Conservation (phyloP, 2,888 invertebrate species). For the Yponomeuta evonymella region DNA sequence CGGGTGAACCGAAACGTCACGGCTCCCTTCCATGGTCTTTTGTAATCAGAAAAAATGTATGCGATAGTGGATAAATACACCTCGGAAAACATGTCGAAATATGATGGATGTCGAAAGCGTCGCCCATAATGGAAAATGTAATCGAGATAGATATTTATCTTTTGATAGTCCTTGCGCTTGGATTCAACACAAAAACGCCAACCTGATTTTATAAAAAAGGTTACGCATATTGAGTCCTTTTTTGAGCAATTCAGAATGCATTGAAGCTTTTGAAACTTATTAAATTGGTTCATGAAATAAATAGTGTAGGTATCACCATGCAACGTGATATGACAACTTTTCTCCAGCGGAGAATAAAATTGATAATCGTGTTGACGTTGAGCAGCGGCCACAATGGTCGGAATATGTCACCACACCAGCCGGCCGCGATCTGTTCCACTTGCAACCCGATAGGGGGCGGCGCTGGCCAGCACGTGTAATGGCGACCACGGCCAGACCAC, state of each 20-base stretch:
- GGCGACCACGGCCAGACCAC: constrained; percentile 62
- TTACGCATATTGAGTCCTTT: neutral
- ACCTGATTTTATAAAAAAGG: neutral
- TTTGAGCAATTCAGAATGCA: too few relatives aligned
- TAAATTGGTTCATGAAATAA: too few relatives aligned
- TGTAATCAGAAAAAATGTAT: constrained; percentile 61
- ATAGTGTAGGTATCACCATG: too few relatives aligned
- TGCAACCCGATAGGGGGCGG: constrained; percentile 75
- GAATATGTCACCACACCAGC: constrained; percentile 63
- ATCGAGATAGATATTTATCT: constrained; percentile 42
- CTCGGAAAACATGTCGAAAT: constrained; percentile 65
- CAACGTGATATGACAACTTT: neutral
- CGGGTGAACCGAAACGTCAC: neutral
- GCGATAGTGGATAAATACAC: constrained; percentile 65
- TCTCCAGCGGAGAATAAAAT: neutral
- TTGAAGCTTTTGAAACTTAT: too few relatives aligned
- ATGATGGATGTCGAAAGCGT: constrained; percentile 65
- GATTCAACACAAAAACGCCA: constrained; percentile 17
- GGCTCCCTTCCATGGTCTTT: constrained; percentile 15
- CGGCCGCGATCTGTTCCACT: constrained; percentile 72
- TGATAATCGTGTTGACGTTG: constrained; percentile 10
- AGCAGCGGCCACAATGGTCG: constrained; percentile 20
- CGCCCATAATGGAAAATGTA: constrained; percentile 60
- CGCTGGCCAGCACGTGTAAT: constrained; percentile 59
- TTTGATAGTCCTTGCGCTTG: constrained; percentile 33